Conservation (phyloP, 2,113 vertebrate species). For the Calypte anna region DNA sequence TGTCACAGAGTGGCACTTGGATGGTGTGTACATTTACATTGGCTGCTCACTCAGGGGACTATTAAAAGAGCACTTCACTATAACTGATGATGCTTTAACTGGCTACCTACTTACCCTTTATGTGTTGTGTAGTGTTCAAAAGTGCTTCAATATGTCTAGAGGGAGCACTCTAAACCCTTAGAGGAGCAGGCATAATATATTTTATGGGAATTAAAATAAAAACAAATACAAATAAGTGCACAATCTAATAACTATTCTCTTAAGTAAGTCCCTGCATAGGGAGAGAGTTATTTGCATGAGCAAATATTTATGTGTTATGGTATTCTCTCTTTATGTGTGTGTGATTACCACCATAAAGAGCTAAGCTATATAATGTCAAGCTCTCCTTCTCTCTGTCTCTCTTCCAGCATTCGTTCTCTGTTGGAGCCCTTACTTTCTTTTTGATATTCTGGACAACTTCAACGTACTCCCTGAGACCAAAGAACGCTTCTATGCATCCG, state of each 20-base stretch:
- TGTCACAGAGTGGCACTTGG: neutral
- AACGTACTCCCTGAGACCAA: slow-evolving; percentile 79
- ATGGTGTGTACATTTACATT: neutral
- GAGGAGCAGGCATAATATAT: slow-evolving; percentile 2
- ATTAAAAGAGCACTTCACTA: slow-evolving; percentile 25
- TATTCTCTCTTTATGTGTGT: neutral
- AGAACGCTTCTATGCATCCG: slow-evolving; percentile 76
- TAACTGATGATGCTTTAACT: slow-evolving; percentile 55
- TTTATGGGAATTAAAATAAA: slow-evolving; percentile 48
- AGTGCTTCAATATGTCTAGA: slow-evolving; percentile 7
- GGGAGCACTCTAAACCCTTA: slow-evolving; percentile 44
- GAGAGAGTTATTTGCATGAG: neutral
- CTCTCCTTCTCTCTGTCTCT: neutral
- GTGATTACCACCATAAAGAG: neutral
- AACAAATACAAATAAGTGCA: slow-evolving; percentile 35
- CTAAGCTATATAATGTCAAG: neutral
- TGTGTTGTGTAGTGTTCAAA: neutral
- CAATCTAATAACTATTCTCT: slow-evolving; percentile 24
- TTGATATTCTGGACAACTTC: slow-evolving; percentile 84
- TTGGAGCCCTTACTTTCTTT: slow-evolving; percentile 84
- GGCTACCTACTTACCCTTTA: slow-evolving; percentile 58
- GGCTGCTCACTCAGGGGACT: slow-evolving; percentile 18
- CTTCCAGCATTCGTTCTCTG: slow-evolving; percentile 69
- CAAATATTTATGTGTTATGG: neutral
- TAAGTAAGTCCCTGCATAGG: neutral